phyloP scores from a whole-genome alignment of 2,113 vertebrate genomes.

The Sceloporus tristichus region DNA sequence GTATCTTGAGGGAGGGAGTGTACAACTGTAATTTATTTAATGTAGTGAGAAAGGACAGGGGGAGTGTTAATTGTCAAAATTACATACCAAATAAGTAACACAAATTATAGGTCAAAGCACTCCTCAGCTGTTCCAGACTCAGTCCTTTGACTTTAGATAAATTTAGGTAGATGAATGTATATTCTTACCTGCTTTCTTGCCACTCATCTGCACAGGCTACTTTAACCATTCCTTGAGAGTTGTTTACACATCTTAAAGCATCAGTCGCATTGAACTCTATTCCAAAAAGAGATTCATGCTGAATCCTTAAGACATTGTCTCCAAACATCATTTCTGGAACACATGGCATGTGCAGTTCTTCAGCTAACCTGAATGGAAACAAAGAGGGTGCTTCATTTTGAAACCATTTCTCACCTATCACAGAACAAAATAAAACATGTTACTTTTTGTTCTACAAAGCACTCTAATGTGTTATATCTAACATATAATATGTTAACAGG shows the following conservation, averaged over 20 bases:
- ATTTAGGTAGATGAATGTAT: slow-evolving; percentile 24
- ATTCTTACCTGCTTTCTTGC: slow-evolving; percentile 92
- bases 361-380: slow-evolving; percentile 83
- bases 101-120: not conserved
- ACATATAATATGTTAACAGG: not conserved
- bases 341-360: slow-evolving; percentile 92
- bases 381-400: not conserved
- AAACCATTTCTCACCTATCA: not conserved
- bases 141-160: no score
- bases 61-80: not conserved
- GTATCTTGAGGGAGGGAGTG: not conserved
- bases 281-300: slow-evolving; percentile 89
- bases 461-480: not conserved
- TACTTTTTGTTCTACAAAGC: not conserved
- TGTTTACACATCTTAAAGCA: slow-evolving; percentile 93
- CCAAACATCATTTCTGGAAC: slow-evolving; percentile 99
- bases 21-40: not conserved
- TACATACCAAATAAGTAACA: not conserved
- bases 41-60: not conserved
- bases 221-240: slow-evolving; percentile 90
- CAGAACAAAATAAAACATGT: not conserved
- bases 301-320: slow-evolving; percentile 92
- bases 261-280: slow-evolving; percentile 96
- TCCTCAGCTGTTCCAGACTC: not conserved
- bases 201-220: slow-evolving; percentile 98